Percentiles rank a stretch among this genome's conserved stretches.
phyloP scores from a whole-genome alignment of 2,797 vertebrate species.

The Eupleurogrammus muticus region DNA sequence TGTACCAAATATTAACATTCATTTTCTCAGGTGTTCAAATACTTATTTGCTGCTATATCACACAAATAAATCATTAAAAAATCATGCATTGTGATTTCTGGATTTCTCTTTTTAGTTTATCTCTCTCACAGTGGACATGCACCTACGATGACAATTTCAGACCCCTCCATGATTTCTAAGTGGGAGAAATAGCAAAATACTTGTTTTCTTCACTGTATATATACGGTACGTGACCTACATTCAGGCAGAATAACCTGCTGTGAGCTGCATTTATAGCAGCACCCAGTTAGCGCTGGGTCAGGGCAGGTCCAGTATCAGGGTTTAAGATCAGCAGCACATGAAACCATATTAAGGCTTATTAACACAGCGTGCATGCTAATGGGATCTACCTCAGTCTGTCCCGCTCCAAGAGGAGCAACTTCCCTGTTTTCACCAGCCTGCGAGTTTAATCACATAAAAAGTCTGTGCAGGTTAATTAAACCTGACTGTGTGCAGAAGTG shows the following conservation, averaged over 20 bases:
- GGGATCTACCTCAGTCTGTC: slow-evolving; percentile 46
- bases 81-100: no score
- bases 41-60: no score
- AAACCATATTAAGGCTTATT: slow-evolving; percentile 62
- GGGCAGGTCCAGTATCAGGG: slow-evolving; percentile 2
- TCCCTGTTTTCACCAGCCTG: background rate
- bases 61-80: no score
- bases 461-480: background rate
- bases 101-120: no score
- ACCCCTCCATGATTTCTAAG: no score
- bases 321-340: slow-evolving; percentile 35
- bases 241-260: slow-evolving; percentile 43
- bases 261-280: slow-evolving; percentile 34
- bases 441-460: background rate
- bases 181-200: no score
- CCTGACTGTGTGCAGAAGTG: background rate
- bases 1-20: no score
- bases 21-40: no score
- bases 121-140: no score
- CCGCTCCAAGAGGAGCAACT: slow-evolving; percentile 23
- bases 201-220: no score
- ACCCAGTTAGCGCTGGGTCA: slow-evolving; percentile 26
- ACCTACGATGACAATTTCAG: no score
- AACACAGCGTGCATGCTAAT: slow-evolving; percentile 42
- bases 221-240: slow-evolving; percentile 31